Evolutionary conservation across 2,888 invertebrate species (phyloP).

Genomic region (Aspidiotus rigidus): DNA sequence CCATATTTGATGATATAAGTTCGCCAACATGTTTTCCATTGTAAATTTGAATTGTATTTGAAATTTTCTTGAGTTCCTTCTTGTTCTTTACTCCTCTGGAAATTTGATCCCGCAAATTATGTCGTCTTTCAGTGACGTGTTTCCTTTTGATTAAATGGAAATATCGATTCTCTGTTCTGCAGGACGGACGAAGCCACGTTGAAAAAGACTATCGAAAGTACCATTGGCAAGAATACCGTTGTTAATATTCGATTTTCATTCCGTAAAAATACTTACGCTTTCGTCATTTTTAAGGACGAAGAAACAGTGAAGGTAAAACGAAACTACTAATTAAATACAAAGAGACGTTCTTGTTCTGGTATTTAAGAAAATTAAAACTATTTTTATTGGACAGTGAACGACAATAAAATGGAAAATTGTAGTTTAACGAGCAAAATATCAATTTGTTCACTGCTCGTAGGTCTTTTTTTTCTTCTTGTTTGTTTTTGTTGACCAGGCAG

Average conservation of each 20-base stretch:
- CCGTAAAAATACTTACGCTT: slow-evolving; percentile 12
- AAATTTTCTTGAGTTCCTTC: too few species aligned
- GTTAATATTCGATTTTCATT: slow-evolving; percentile 5
- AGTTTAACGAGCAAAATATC: not conserved
- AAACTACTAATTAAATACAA: too few species aligned
- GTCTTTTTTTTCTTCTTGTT: not conserved
- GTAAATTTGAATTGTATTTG: too few species aligned
- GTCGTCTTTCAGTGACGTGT: too few species aligned
- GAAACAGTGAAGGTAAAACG: slow-evolving; percentile 8
- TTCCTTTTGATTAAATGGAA: not conserved
- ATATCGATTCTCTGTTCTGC: not conserved
- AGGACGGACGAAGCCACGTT: slow-evolving; percentile 5
- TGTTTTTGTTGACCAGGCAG: too few species aligned
- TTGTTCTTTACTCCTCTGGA: not conserved
- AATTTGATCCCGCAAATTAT: too few species aligned
- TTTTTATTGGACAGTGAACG: too few species aligned
- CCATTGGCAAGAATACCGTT: slow-evolving; percentile 7
- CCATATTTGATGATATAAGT: too few species aligned
- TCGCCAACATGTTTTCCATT: too few species aligned
- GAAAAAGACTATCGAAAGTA: slow-evolving; percentile 16
- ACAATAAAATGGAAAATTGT: too few species aligned
- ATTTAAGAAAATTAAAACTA: too few species aligned
- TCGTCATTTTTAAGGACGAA: slow-evolving; percentile 9
- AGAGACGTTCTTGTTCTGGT: too few species aligned
- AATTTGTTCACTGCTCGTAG: not conserved